These are phyloP conservation scores for Ictidomys tridecemlineatus DNA, from an alignment of 2,113 vertebrate species.

Conservation along the genomic window DNA sequence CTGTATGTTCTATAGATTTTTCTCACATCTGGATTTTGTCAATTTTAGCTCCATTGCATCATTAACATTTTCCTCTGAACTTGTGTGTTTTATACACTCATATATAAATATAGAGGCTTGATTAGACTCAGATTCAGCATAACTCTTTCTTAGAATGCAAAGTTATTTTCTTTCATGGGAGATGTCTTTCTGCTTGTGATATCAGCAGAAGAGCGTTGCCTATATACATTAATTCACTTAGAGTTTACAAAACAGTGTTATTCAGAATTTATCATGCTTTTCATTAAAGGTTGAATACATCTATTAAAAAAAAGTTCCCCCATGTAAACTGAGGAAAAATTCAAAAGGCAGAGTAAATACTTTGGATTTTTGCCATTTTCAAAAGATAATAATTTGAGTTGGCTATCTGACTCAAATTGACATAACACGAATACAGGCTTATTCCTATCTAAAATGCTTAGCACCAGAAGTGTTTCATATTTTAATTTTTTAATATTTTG, in stretches of 20 bases:
- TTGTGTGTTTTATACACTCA: background rate
- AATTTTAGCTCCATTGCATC: background rate
- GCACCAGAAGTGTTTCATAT: background rate
- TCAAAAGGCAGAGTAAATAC: conserved; percentile 9
- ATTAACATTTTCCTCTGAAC: background rate
- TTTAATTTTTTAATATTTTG: background rate
- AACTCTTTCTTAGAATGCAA: too few relatives aligned
- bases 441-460: too few relatives aligned
- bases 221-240: background rate
- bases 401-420: background rate
- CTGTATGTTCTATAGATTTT: background rate
- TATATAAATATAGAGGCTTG: background rate
- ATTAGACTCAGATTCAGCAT: background rate
- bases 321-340: background rate
- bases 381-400: background rate
- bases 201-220: background rate
- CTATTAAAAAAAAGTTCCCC: background rate
- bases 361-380: background rate
- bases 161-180: too few relatives aligned
- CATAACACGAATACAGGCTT: background rate
- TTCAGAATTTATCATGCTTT: background rate
- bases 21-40: background rate
- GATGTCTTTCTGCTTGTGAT: background rate
- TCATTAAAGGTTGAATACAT: background rate
- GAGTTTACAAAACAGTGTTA: background rate